Conservation (phyloP, 2,113 vertebrate species). For the Hyperoodon ampullatus region DNA sequence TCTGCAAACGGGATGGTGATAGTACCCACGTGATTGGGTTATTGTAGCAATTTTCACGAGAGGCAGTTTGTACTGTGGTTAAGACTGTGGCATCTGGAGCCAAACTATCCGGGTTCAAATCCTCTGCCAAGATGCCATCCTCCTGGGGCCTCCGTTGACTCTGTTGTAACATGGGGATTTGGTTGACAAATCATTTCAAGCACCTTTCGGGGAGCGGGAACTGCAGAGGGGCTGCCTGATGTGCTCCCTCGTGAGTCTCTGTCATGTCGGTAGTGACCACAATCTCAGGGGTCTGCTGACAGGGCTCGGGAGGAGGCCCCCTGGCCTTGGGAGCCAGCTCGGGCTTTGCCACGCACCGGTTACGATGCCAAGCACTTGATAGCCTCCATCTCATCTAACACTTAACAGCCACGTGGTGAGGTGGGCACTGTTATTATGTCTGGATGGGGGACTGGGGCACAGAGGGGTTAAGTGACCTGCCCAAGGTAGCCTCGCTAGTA, state of each 20-base stretch:
- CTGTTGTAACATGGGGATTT: not conserved
- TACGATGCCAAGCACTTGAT: fast-evolving
- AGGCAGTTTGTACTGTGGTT: not conserved
- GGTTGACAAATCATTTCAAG: not conserved
- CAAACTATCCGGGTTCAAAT: not conserved
- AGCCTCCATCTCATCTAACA: not conserved
- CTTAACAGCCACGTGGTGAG: not conserved
- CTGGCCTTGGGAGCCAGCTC: not conserved
- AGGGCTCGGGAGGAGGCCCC: not conserved
- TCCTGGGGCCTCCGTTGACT: not conserved
- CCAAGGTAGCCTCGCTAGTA: no score
- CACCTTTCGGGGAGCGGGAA: not conserved
- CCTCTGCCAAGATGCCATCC: not conserved
- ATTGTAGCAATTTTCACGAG: not conserved
- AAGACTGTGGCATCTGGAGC: not conserved
- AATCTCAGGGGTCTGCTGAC: not conserved
- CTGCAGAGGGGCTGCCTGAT: not conserved
- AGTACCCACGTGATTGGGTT: fast-evolving
- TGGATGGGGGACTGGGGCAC: not conserved
- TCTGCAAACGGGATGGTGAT: not conserved
- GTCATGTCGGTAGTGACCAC: fast-evolving
- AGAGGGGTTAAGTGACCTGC: not conserved
- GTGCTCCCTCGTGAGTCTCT: not conserved
- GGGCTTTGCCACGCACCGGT: not conserved
- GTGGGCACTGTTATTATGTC: not conserved